phyloP scores from a whole-genome alignment of 2,113 vertebrate genomes.

The Nothocercus julius region DNA sequence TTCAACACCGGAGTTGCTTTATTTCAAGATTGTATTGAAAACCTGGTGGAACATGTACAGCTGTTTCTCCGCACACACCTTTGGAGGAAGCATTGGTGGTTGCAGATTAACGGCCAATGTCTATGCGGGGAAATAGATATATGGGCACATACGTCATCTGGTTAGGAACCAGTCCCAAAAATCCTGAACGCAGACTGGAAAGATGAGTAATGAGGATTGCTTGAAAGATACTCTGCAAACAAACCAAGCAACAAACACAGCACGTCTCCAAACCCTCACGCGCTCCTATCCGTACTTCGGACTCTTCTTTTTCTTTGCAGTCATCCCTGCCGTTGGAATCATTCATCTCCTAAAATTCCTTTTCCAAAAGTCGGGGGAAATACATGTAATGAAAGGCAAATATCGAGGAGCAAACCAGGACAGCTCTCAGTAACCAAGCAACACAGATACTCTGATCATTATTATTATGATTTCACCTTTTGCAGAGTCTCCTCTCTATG shows the following conservation, averaged over 20 bases:
- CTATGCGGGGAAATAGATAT: not conserved
- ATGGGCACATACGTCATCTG: not conserved
- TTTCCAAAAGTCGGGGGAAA: not conserved
- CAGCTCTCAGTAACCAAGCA: conserved; percentile 53
- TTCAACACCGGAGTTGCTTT: not conserved
- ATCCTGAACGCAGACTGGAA: not conserved
- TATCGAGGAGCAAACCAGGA: conserved; percentile 30
- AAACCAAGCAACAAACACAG: not conserved
- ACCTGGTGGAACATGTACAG: rapidly evolving
- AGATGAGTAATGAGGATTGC: not conserved
- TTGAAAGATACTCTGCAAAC: rapidly evolving
- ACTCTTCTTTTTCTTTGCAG: not conserved
- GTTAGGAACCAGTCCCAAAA: not conserved
- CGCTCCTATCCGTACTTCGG: not conserved
- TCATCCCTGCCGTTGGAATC: rapidly evolving
- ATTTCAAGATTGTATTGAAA: not conserved
- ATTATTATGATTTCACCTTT: conserved; percentile 56
- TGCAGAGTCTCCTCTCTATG: conserved; percentile 6
- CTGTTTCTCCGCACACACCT: not conserved
- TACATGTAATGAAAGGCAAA: conserved; percentile 25
- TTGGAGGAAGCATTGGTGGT: rapidly evolving
- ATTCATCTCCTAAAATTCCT: not conserved
- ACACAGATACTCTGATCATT: conserved; percentile 24
- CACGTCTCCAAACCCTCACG: rapidly evolving
- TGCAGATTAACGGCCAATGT: rapidly evolving